Percentiles rank a stretch among this genome's conserved stretches.
These are phyloP conservation scores for Eristalis arbustorum DNA, from an alignment of 2,888 invertebrate genomes.

Conservation along the genomic window DNA sequence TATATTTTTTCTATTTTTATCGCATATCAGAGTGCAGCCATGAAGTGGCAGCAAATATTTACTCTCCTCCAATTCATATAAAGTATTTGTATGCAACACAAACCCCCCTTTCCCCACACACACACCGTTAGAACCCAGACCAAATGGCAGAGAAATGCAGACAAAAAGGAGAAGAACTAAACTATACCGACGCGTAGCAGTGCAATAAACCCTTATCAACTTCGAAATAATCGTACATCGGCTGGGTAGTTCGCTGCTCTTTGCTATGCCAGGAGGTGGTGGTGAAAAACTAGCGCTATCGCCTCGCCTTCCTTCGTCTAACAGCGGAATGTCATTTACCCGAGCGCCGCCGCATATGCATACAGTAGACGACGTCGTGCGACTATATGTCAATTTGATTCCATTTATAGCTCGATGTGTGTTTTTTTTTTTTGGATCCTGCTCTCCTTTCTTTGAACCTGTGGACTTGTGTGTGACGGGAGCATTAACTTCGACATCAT, in stretches of 20 bases:
- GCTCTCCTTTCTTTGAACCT: neutral
- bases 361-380: neutral
- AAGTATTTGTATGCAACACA: constrained; percentile 52
- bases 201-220: constrained; percentile 69
- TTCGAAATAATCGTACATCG: constrained; percentile 48
- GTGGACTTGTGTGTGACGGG: neutral
- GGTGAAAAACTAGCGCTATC: constrained; percentile 2
- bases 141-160: neutral
- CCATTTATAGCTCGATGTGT: constrained; percentile 61
- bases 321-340: constrained; percentile 59
- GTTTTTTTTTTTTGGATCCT: constrained; percentile 40
- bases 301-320: neutral
- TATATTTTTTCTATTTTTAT: constrained; percentile 64
- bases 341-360: constrained; percentile 15
- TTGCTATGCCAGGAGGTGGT: neutral
- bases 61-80: constrained; percentile 61
- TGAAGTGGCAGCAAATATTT: constrained; percentile 69
- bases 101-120: neutral
- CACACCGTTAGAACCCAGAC: neutral
- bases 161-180: constrained; percentile 41
- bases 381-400: constrained; percentile 56
- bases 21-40: constrained; percentile 59
- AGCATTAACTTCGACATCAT: constrained; percentile 45
- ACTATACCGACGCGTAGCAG: constrained; percentile 2
- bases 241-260: constrained; percentile 41